Base-by-base conservation (phyloP, 2,113 vertebrate species). In the Pygoscelis antarcticus region DNA sequence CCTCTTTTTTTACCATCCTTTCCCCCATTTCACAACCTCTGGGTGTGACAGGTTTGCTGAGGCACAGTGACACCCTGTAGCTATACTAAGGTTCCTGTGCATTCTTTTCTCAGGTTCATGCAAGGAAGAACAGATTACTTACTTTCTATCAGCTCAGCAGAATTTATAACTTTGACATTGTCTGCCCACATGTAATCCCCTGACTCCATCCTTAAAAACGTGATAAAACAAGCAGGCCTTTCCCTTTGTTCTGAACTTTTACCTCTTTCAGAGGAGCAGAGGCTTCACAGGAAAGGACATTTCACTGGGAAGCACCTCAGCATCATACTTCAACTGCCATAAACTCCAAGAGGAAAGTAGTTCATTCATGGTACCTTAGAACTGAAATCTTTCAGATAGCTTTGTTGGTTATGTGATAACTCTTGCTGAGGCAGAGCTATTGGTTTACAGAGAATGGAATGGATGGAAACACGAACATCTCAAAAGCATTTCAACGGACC, bases 391-490 rank as follows among this genome's bases (percentile, higher is more conserved):
- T 81, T 66, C 30, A 14, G 30, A n/a, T 32, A 51, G 42, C 13
- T 27, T n/a, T 82, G 14, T 36, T 58, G 8, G 12, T 60, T 36
- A 7, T 15, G 7, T 60, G 22, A 12, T 77, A 61, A 44, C 6
- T 23, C 7, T n/a, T 4, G 3, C 40, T 8, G 16, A 70, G 34
- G 13, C 13, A 60, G 51, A 71, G 38, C 16, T 65, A 10, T 12
- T 58, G 4, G 30, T 38, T 76, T 60, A 36, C n/a, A 52, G 36
- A 60, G 27, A 68, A 72, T 6, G 10, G 54, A 66, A 75, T 1
- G 0, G 14, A 54, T 0, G 0, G 51, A 68, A 90, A 26, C 7
- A 52, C 3, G 5, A 71, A 79, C 4, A 29, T 57, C n/a, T 60
- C 14, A 61, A 54, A 75, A 66, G 7, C 38, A 34, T 47, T 82